phyloP scores from a whole-genome alignment of 2,797 vertebrate species.

The Sebastolobus altivelis region DNA sequence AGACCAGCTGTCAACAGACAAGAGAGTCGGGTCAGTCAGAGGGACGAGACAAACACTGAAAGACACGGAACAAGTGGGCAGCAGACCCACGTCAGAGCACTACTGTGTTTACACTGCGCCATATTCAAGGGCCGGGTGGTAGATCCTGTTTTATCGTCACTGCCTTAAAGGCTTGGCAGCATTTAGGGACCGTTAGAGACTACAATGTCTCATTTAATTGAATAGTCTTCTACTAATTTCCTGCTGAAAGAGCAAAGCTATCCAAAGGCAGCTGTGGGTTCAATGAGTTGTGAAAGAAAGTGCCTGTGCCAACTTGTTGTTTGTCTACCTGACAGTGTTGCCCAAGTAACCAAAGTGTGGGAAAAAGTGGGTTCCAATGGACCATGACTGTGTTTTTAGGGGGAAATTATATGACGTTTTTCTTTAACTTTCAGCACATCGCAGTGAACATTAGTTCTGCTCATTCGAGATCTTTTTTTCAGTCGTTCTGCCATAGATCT shows the following conservation, averaged over 20 bases:
- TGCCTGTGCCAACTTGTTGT: conserved; percentile 31
- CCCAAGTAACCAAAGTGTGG: conserved; percentile 36
- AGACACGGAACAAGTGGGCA: conserved; percentile 29
- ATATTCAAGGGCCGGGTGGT: background rate
- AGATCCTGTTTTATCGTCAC: conserved; percentile 13
- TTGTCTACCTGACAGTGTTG: conserved; percentile 47
- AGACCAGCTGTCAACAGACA: conserved; percentile 86
- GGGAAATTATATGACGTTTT: background rate
- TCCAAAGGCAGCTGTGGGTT: conserved; percentile 24
- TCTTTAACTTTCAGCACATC: conserved; percentile 10
- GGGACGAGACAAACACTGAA: conserved; percentile 26
- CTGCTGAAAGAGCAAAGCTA: conserved; percentile 1
- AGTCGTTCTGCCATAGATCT: background rate
- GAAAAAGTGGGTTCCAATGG: conserved; percentile 9
- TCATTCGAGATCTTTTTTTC: background rate
- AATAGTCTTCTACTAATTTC: conserved; percentile 1
- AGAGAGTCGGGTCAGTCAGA: conserved; percentile 39
- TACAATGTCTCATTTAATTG: conserved; percentile 13
- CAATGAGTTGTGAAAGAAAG: conserved; percentile 23
- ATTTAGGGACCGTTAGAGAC: background rate
- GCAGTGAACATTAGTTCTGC: background rate
- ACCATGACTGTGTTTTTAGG: conserved; percentile 21
- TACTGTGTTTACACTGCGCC: conserved; percentile 38
- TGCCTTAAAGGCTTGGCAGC: background rate
- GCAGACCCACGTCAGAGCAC: conserved; percentile 16